Evolutionary conservation across 2,888 invertebrate genomes (phyloP), one percentile per base, ranked within the genome.

Genomic region (Chymomyza amoena): DNA sequence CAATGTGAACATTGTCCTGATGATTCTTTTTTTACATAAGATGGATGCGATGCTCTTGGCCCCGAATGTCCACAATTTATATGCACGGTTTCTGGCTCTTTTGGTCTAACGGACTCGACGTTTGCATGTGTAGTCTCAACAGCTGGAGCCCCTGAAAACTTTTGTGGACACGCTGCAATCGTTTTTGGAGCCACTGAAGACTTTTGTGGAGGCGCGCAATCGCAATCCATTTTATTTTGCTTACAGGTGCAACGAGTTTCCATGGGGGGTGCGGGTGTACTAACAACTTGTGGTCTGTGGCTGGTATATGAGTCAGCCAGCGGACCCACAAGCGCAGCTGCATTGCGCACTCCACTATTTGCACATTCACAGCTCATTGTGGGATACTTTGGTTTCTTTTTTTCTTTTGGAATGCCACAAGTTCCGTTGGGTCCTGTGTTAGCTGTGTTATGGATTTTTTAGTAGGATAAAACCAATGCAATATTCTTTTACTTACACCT

Each of bases 171-270:
- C n/a, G n/a, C n/a, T n/a, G n/a, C n/a, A n/a, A n/a, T n/a, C n/a
- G n/a, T n/a, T n/a, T n/a, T n/a, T n/a, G n/a, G n/a, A n/a, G n/a
- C n/a, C n/a, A n/a, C n/a, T n/a, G 79, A 61, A 0, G 3, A 1
- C 25, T 36, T 15, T 20, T 81, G 72, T 1, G 32, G 32, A 32
- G 32, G 32, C 32, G 67, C 13, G 57, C 81, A 82, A 13, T 75
- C 70, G 28, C 87, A 82, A 4, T 54, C 60, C 5, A 50, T n/a
- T n/a, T n/a, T n/a, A n/a, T n/a, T n/a, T 2, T 36, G 36, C 9
- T 69, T 52, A 6, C 73, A 73, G n/a, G 13, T 75, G 65, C 73
- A 73, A 32, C 69, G 69, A 1, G 52, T 32, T 32, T 32, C 32
- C 32, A 9, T 32, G 32, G 4, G 7, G 32, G 32, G 20, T 28